phyloP scores from a whole-genome alignment of 2,888 invertebrate species.

The Parnassius glacialis region DNA sequence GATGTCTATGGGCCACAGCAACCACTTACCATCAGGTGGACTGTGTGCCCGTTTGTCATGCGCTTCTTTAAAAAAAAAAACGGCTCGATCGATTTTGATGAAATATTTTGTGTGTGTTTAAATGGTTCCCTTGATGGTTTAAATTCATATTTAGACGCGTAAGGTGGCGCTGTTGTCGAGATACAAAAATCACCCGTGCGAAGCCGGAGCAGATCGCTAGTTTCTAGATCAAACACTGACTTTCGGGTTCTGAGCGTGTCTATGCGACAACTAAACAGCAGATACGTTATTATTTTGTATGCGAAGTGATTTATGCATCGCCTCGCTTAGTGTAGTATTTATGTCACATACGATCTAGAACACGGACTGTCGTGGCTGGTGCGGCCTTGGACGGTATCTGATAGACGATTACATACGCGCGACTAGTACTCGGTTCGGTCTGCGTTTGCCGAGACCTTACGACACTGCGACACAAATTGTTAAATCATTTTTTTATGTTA shows the following conservation, averaged over 20 bases:
- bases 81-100: no score
- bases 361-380: constrained; percentile 27
- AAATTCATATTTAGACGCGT: no score
- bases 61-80: no score
- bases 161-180: no score
- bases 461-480: background rate
- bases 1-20: no score
- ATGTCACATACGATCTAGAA: constrained; percentile 39
- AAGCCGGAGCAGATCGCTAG: no score
- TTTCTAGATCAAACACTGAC: background rate
- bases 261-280: background rate
- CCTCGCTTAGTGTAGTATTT: constrained; percentile 37
- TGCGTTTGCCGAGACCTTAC: constrained; percentile 22
- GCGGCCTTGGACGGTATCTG: constrained; percentile 36
- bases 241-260: background rate
- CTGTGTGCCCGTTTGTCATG: no score
- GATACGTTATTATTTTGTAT: background rate
- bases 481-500: no score
- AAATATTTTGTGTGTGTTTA: background rate
- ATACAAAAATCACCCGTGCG: no score
- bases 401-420: constrained; percentile 16
- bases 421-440: constrained; percentile 8
- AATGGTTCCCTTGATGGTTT: no score
- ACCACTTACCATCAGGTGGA: no score
- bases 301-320: constrained; percentile 13